These are phyloP conservation scores for Sphenodon punctatus DNA, from an alignment of 2,797 vertebrate genomes.

Conservation along the genomic window DNA sequence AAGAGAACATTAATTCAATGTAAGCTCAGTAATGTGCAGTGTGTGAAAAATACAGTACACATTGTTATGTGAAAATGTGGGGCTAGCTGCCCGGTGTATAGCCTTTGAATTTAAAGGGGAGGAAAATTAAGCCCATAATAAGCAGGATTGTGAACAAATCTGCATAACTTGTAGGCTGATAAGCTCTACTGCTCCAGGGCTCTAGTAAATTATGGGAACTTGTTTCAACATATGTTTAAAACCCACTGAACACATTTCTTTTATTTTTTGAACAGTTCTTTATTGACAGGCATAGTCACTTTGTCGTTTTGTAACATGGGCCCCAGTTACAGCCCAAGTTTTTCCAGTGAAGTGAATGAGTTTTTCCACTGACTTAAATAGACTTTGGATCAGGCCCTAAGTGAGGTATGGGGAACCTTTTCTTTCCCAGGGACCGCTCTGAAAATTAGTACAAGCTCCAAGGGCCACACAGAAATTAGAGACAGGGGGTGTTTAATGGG, in stretches of 20 bases:
- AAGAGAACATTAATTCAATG: too few species aligned
- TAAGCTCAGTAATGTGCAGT: too few species aligned
- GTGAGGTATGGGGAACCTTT: too few species aligned
- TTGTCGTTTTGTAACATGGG: too few species aligned
- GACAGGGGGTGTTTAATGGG: too few species aligned
- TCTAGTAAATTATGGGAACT: neutral
- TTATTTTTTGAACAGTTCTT: neutral
- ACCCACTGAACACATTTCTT: neutral
- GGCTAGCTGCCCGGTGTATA: neutral
- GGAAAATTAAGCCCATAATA: neutral
- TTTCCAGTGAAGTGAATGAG: too few species aligned
- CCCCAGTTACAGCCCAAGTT: too few species aligned
- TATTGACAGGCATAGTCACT: neutral
- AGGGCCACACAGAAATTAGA: too few species aligned
- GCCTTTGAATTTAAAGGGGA: neutral
- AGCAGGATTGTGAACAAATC: neutral
- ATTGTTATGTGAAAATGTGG: neutral
- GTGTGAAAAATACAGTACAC: neutral
- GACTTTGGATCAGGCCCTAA: too few species aligned
- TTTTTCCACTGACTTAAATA: too few species aligned
- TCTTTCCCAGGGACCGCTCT: too few species aligned
- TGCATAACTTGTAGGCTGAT: neutral
- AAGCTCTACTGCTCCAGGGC: neutral
- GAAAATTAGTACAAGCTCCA: too few species aligned
- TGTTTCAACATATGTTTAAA: neutral